A percentile compares a stretch with the other conserved stretches of the same genome.
phyloP scores from a whole-genome alignment of 2,113 vertebrate species.

The Balaeniceps rex region DNA sequence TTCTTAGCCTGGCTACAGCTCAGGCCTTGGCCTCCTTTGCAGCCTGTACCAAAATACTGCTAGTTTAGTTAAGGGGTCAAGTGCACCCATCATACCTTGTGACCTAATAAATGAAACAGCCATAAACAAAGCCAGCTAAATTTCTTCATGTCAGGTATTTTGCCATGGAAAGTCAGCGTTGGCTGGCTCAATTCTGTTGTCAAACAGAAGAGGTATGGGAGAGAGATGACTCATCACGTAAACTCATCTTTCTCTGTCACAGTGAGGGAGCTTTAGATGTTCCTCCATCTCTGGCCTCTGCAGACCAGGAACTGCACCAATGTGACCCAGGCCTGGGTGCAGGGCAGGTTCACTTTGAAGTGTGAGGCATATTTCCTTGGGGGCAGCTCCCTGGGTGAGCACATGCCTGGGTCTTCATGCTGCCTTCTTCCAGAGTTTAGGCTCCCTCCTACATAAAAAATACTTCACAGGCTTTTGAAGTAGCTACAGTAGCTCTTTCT shows the following conservation, averaged over 20 bases:
- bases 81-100: background rate
- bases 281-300: background rate
- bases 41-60: background rate
- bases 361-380: background rate
- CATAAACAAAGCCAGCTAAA: background rate
- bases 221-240: background rate
- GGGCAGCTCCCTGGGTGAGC: background rate
- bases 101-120: background rate
- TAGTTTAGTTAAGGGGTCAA: background rate
- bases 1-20: background rate
- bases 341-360: background rate
- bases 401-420: background rate
- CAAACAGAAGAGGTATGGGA: background rate
- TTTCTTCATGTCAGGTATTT: background rate
- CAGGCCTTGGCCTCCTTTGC: background rate
- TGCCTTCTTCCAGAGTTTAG: background rate
- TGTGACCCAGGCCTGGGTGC: accelerated
- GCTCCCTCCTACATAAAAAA: background rate
- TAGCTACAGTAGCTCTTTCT: background rate
- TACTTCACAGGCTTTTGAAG: background rate
- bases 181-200: background rate
- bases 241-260: background rate
- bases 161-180: background rate
- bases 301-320: background rate
- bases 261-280: background rate